These are phyloP conservation scores for Gerris lacustris DNA, from an alignment of 2,888 invertebrate species.

Conservation along the genomic window DNA sequence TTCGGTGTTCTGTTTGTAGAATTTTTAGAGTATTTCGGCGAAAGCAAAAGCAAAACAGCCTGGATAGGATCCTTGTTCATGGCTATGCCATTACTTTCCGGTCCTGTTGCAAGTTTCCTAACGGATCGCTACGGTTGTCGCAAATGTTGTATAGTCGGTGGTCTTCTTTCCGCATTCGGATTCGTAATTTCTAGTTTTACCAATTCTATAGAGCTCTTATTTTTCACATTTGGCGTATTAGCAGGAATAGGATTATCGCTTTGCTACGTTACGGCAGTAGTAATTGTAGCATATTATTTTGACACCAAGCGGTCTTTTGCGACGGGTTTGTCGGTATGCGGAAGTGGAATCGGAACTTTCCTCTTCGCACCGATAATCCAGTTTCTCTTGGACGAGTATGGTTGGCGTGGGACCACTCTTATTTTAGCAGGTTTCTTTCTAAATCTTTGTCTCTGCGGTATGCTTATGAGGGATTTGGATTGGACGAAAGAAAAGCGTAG, in stretches of 20 bases:
- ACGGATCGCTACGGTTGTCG: conserved; percentile 71
- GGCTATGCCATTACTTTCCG: conserved; percentile 77
- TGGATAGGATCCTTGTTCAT: conserved; percentile 84
- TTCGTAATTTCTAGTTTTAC: conserved; percentile 65
- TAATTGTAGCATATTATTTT: conserved; percentile 82
- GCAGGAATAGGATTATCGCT: conserved; percentile 74
- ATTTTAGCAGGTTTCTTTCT: conserved; percentile 68
- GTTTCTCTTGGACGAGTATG: conserved; percentile 58
- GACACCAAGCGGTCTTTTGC: conserved; percentile 72
- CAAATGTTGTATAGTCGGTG: conserved; percentile 62
- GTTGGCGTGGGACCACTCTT: conserved; percentile 72
- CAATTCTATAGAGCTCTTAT: conserved; percentile 62
- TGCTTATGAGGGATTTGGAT: conserved; percentile 64
- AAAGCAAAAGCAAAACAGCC: conserved; percentile 74
- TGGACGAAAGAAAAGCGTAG: conserved; percentile 45
- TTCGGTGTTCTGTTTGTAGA: conserved; percentile 83
- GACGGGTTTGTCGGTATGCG: conserved; percentile 74
- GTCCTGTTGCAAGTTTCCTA: conserved; percentile 71
- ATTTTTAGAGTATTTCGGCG: conserved; percentile 70
- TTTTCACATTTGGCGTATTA: conserved; percentile 69
- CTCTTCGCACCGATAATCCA: conserved; percentile 71
- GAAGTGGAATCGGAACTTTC: conserved; percentile 78
- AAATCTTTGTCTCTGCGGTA: conserved; percentile 68
- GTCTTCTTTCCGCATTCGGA: conserved; percentile 59
- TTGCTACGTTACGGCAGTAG: conserved; percentile 81